Conservation (phyloP, 2,797 vertebrate species). For the Macropus fuliginosus region DNA sequence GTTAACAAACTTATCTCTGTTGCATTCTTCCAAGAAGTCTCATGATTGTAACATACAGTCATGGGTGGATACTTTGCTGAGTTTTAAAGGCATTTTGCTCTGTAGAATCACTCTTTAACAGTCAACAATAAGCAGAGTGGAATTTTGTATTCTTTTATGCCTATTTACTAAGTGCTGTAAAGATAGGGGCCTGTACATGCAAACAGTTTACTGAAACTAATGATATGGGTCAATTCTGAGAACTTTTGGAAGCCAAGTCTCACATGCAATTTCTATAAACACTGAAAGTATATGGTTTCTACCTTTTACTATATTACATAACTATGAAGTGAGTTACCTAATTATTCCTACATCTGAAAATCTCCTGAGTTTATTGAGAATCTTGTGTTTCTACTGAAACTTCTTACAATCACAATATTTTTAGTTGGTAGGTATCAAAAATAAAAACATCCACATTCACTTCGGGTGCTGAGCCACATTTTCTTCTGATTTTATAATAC, state of each 20-base stretch:
- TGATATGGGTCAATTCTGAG: not conserved
- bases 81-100: not conserved
- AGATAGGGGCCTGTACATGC: not conserved
- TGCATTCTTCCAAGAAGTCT: not conserved
- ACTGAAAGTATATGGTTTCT: not conserved
- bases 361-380: not conserved
- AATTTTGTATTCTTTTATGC: not conserved
- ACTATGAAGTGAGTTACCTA: not conserved
- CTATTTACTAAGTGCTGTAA: not conserved
- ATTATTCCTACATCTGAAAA: not conserved
- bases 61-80: not conserved
- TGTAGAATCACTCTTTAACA: not conserved
- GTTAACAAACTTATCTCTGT: not conserved
- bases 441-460: not conserved
- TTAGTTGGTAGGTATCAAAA: not conserved
- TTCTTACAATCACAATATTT: not conserved
- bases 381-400: not conserved
- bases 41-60: not conserved
- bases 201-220: not conserved
- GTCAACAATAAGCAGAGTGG: not conserved
- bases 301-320: not conserved
- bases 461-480: constrained; percentile 7
- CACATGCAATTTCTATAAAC: not conserved
- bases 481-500: constrained; percentile 16
- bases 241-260: not conserved